phyloP scores from a whole-genome alignment of 2,113 vertebrate genomes.

The Nannospalax galili region DNA sequence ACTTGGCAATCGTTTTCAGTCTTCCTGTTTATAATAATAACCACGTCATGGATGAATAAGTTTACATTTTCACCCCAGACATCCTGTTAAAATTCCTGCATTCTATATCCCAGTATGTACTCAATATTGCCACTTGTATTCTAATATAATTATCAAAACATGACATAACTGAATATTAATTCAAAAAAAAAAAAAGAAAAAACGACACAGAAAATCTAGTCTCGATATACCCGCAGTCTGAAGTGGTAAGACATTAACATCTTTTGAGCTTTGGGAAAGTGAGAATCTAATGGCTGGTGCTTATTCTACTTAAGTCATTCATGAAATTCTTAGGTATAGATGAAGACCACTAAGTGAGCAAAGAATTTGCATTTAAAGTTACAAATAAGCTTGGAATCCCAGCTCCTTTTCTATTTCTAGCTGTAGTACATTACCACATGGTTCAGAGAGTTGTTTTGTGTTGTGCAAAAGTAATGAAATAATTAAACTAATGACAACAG shows the following conservation, averaged over 20 bases:
- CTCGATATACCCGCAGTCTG: background rate
- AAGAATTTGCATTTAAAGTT: background rate
- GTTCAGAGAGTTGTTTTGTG: background rate
- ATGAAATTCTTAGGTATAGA: background rate
- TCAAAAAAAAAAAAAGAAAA: background rate
- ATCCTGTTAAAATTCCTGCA: background rate
- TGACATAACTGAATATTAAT: slow-evolving; percentile 47
- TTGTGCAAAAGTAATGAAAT: background rate
- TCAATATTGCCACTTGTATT: slow-evolving; percentile 33
- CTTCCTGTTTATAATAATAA: background rate
- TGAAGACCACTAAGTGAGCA: background rate
- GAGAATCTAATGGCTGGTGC: background rate
- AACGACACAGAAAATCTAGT: background rate
- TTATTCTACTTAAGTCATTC: background rate
- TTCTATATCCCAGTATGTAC: background rate
- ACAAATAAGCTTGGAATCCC: background rate
- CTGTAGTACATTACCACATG: background rate
- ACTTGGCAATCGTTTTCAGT: background rate
- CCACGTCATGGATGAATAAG: background rate
- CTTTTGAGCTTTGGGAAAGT: background rate
- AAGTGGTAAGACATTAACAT: background rate
- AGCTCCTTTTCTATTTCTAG: background rate
- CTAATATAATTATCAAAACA: slow-evolving; percentile 43
- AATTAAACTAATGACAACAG: background rate
- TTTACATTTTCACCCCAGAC: background rate